These are phyloP conservation scores for Theretra japonica DNA, from an alignment of 2,888 invertebrate species.

Conservation along the genomic window DNA sequence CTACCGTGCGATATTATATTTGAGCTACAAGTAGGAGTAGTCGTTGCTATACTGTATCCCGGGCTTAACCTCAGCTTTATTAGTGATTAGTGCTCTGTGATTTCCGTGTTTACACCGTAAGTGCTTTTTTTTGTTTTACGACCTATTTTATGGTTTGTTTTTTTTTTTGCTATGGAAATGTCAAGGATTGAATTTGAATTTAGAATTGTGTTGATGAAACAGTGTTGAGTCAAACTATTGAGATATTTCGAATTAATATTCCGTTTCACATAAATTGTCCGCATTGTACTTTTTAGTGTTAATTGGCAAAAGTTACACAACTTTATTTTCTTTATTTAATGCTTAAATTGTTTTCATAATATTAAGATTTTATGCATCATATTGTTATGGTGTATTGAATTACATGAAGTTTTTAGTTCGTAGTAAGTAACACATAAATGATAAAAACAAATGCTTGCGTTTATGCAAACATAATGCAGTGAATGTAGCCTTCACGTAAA, in stretches of 20 bases:
- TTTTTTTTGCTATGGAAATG: not conserved
- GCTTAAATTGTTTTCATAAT: too few species aligned
- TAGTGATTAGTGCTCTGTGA: slow-evolving; percentile 38
- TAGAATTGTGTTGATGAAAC: not conserved
- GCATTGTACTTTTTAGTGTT: not conserved
- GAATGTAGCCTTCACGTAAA: too few species aligned
- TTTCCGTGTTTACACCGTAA: slow-evolving; percentile 27
- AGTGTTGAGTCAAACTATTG: not conserved
- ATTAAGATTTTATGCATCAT: too few species aligned
- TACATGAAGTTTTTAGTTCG: too few species aligned
- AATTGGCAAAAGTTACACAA: too few species aligned
- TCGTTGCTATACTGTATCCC: slow-evolving; percentile 38
- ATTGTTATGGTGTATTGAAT: too few species aligned
- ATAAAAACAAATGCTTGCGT: too few species aligned
- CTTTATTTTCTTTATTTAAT: too few species aligned
- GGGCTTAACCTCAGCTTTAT: slow-evolving; percentile 34
- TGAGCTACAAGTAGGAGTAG: slow-evolving; percentile 44
- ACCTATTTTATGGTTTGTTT: not conserved
- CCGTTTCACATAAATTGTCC: not conserved
- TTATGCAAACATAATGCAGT: too few species aligned
- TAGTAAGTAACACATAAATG: too few species aligned
- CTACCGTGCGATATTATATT: slow-evolving; percentile 36
- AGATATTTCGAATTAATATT: not conserved
- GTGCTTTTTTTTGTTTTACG: not conserved
- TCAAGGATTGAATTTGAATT: not conserved